Conservation (phyloP, 2,797 vertebrate genomes). For the Dendrocincla tyrannina region DNA sequence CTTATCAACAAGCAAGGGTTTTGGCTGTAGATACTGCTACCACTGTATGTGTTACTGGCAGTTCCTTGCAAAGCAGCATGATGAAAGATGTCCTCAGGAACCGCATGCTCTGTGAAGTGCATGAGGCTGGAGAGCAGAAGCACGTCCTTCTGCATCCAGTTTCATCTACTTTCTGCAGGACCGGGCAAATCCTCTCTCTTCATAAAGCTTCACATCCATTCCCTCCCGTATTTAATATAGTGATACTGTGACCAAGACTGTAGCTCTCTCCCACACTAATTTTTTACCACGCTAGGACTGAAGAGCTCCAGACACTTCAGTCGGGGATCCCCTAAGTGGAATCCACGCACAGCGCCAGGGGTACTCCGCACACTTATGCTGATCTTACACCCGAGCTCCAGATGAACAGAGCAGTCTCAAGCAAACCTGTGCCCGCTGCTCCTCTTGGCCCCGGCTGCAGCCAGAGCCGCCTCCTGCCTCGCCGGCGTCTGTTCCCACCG, state of each 20-base stretch:
- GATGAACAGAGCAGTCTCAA: not conserved
- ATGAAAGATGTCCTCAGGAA: not conserved
- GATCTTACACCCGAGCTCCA: not conserved
- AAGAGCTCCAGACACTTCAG: not conserved
- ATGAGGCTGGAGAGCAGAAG: not conserved
- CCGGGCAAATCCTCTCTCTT: not conserved
- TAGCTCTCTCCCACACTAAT: not conserved
- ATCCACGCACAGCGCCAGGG: not conserved
- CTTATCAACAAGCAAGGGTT: not conserved
- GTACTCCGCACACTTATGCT: accelerated
- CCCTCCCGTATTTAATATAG: not conserved
- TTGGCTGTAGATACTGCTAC: not conserved
- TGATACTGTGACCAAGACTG: not conserved
- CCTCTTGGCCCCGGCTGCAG: not conserved
- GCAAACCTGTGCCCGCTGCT: not conserved
- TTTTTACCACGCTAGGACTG: not conserved
- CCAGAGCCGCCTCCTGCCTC: not conserved
- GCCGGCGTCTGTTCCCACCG: not conserved
- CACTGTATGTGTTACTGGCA: not conserved
- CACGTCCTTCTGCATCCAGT: not conserved
- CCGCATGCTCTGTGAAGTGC: not conserved
- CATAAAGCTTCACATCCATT: not conserved
- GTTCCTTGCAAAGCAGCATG: not conserved
- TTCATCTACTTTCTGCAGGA: not conserved
- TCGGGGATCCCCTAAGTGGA: not conserved